Conservation (phyloP, 2,113 vertebrate genomes). For the Pseudorasbora parva region DNA sequence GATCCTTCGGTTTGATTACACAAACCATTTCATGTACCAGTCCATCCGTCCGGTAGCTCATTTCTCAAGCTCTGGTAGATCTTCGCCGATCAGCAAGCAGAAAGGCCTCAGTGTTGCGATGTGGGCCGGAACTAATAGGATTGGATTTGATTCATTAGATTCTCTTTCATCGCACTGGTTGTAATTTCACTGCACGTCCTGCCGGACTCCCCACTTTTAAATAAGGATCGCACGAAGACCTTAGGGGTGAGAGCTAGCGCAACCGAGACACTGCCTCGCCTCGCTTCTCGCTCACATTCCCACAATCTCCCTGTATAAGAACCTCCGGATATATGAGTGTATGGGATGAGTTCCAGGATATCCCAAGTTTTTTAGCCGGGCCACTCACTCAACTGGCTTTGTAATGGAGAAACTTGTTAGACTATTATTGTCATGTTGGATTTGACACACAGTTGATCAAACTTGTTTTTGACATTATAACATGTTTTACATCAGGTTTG, state of each 20-base stretch:
- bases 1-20: conserved; percentile 5
- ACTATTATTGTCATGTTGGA: conserved; percentile 1
- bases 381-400: not conserved
- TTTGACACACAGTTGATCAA: not conserved
- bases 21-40: conserved; percentile 17
- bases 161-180: conserved; percentile 82
- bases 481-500: not conserved
- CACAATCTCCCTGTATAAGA: conserved; percentile 22
- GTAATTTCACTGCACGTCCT: conserved; percentile 82
- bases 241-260: conserved; percentile 65
- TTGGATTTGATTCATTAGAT: conserved; percentile 86
- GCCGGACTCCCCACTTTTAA: conserved; percentile 72
- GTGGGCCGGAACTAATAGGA: conserved; percentile 84
- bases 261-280: conserved; percentile 59
- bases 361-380: not conserved
- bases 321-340: conserved; percentile 18
- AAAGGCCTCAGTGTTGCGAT: conserved; percentile 75
- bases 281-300: conserved; percentile 31
- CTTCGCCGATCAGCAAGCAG: conserved; percentile 67
- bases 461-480: not conserved
- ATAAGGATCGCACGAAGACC: conserved; percentile 51
- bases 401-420: not conserved
- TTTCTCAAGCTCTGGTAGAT: conserved; percentile 72
- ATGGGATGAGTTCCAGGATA: conserved; percentile 23
- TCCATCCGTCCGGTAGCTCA: conserved; percentile 55